phyloP scores from a whole-genome alignment of 2,113 vertebrate species.

The Sander vitreus region DNA sequence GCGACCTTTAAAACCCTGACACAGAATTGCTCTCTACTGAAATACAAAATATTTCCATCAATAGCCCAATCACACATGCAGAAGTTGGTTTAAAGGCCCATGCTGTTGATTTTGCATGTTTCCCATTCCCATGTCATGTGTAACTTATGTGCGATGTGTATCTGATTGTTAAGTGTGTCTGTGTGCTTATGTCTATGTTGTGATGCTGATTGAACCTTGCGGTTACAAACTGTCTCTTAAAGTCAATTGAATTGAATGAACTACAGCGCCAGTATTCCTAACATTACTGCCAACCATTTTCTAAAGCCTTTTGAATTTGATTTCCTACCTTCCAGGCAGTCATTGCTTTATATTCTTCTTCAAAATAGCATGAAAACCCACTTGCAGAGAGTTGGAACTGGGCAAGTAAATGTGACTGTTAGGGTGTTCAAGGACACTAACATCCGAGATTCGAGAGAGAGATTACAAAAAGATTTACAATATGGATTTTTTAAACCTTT shows the following conservation, averaged over 20 bases:
- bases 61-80: not conserved
- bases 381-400: constrained; percentile 4
- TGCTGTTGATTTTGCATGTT: not conserved
- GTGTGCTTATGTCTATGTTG: not conserved
- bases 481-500: not conserved
- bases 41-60: not conserved
- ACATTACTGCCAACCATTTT: constrained; percentile 24
- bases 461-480: not conserved
- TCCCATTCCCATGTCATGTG: not conserved
- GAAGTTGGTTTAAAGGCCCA: constrained; percentile 5
- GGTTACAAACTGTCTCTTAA: constrained; percentile 15
- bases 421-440: constrained; percentile 19
- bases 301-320: constrained; percentile 31
- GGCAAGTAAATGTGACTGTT: not conserved
- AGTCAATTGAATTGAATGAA: constrained; percentile 15
- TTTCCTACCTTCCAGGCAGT: constrained; percentile 14
- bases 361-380: constrained; percentile 15
- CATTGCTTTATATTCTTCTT: not conserved
- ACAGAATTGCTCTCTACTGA: not conserved
- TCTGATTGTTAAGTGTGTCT: not conserved
- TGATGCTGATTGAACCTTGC: not conserved
- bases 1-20: too few species aligned
- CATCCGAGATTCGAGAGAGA: not conserved
- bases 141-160: not conserved
- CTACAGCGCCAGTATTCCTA: constrained; percentile 10